phyloP scores from a whole-genome alignment of 2,797 vertebrate species.

The Borostomias antarcticus region DNA sequence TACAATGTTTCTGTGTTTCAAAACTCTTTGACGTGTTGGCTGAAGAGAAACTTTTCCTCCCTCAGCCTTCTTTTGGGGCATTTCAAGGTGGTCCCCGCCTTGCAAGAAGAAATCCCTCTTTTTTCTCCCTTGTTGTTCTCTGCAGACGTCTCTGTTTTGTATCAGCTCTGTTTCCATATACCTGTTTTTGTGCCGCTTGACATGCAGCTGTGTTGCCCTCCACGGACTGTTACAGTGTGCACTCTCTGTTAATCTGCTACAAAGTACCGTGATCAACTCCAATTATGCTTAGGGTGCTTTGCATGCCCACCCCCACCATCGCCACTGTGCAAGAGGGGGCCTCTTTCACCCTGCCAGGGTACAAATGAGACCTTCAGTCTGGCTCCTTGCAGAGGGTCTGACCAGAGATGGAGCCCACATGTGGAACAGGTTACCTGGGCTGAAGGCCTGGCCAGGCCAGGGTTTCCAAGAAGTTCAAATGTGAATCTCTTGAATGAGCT shows the following conservation, averaged over 20 bases:
- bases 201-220: conserved; percentile 52
- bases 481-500: conserved; percentile 1
- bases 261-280: conserved; percentile 53
- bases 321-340: conserved; percentile 3
- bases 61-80: conserved; percentile 13
- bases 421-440: conserved; percentile 29
- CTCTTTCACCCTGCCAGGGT: neutral
- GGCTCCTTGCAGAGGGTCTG: conserved; percentile 6
- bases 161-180: conserved; percentile 64
- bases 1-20: neutral
- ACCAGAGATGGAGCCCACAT: conserved; percentile 14
- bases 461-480: conserved; percentile 20
- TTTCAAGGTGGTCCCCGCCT: conserved; percentile 48
- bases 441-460: neutral
- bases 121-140: conserved; percentile 48
- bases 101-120: conserved; percentile 21
- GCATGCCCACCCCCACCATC: conserved; percentile 1
- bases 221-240: conserved; percentile 52
- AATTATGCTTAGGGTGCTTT: conserved; percentile 42
- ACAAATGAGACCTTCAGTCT: conserved; percentile 21
- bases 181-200: conserved; percentile 55
- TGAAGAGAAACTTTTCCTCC: conserved; percentile 32
- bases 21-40: conserved; percentile 35
- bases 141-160: conserved; percentile 69
- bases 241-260: conserved; percentile 62